Conservation (phyloP, 2,888 invertebrate species). For the Scotopteryx bipunctaria region DNA sequence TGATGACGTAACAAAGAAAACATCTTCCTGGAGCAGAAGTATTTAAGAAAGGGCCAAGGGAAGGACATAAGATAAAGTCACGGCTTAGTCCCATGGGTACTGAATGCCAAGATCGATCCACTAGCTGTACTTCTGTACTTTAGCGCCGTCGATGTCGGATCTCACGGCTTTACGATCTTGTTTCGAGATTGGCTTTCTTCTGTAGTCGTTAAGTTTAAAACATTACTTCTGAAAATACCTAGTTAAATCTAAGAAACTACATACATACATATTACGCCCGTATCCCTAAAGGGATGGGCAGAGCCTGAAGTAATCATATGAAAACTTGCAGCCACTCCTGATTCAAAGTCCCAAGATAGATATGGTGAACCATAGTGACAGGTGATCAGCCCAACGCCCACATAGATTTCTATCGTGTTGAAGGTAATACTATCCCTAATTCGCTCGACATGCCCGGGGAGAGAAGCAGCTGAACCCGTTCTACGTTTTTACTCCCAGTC, state of each 20-base stretch:
- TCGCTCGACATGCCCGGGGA: too few species aligned
- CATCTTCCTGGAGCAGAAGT: constrained; percentile 30
- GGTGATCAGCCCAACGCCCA: too few species aligned
- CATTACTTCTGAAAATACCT: constrained; percentile 21
- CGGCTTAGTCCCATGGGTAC: constrained; percentile 40
- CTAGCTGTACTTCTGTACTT: constrained; percentile 17
- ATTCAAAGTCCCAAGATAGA: too few species aligned
- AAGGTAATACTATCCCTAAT: too few species aligned
- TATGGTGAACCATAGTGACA: too few species aligned
- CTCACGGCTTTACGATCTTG: constrained; percentile 31
- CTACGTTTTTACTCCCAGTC: too few species aligned
- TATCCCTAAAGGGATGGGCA: too few species aligned
- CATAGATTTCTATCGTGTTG: too few species aligned
- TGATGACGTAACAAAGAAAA: neutral
- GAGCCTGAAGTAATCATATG: too few species aligned
- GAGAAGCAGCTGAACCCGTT: too few species aligned
- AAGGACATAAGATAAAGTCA: constrained; percentile 46
- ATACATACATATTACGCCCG: too few species aligned
- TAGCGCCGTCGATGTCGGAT: constrained; percentile 25
- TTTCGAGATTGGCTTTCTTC: constrained; percentile 29
- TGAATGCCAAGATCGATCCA: constrained; percentile 37
- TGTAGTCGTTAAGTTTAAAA: constrained; percentile 28
- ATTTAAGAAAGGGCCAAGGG: constrained; percentile 28
- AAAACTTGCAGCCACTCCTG: too few species aligned
- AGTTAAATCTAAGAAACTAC: constrained; percentile 14